Base-by-base conservation (phyloP, 2,113 vertebrate species). In the Chlamydotis undulata region DNA sequence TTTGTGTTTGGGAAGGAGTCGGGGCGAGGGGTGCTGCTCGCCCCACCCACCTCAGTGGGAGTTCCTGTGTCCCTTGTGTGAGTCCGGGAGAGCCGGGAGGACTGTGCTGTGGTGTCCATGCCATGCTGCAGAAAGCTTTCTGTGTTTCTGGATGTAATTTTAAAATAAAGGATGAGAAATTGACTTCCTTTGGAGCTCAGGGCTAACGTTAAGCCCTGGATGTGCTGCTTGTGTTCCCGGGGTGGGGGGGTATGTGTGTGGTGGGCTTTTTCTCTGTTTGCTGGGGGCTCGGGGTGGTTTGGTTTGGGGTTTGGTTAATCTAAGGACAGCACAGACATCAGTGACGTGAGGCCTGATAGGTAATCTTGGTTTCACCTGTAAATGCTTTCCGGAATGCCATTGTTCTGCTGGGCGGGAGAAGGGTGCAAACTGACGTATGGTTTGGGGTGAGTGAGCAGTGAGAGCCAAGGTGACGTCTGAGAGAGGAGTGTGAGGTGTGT, bases 381-480 rank as follows among this genome's bases (percentile, higher is more conserved):
- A 33, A 31, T 28, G 2, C 31, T 59, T 52, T 5, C 24, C 22
- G 25, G 21, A 1, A 0, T 41, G 52, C 13, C 3, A 0, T 7
- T 14, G 33, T 43, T 89, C 69, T 29, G 21, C 61, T 53, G 56
- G 83, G 60, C 55, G 69, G 82, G 35, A 55, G 19, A 1, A 75
- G 16, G 31, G 7, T 22, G 52, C 22, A 35, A 43, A 10, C 1
- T n/a, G 79, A 39, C 56, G 15, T 29, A 12, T 3, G 1, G 5
- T 47, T 83, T 61, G 65, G 23, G 8, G 6, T 41, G 55, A 4
- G 7, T 15, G 65, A 35, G 10, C 5, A 12, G 28, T n/a, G 53
- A 14, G 52, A 8, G 35, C 35, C 4, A 3, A 77, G 53, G 35
- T 17, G 1, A 3, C 1, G 33, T 23, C 28, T n/a, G 53, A 60